These are phyloP conservation scores for Pygocentrus nattereri DNA, from an alignment of 2,797 vertebrate genomes.

Conservation along the genomic window DNA sequence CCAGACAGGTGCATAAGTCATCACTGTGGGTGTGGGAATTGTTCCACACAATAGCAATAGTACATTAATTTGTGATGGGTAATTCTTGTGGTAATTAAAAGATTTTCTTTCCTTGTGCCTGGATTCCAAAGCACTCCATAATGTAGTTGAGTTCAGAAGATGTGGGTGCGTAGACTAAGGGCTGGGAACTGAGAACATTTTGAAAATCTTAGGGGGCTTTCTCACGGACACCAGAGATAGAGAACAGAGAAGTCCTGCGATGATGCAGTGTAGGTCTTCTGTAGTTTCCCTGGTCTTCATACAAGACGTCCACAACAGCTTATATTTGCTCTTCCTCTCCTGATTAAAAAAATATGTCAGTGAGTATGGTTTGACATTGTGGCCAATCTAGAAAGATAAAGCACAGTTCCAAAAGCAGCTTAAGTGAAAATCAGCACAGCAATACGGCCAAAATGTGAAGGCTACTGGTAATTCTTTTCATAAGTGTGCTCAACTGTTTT, in stretches of 20 bases:
- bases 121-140: constrained; percentile 5
- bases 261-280: neutral
- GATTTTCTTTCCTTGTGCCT: neutral
- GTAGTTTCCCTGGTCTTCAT: neutral
- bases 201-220: neutral
- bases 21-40: constrained; percentile 8
- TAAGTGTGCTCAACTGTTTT: neutral
- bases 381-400: neutral
- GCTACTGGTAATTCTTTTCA: too few relatives aligned
- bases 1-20: neutral
- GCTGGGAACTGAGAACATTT: constrained; percentile 1
- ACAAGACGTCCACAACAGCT: neutral
- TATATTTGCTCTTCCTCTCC: neutral
- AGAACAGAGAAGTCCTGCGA: neutral
- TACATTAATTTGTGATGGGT: neutral
- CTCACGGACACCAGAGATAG: neutral
- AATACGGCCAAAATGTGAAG: neutral
- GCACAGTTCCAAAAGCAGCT: neutral
- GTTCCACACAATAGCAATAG: neutral
- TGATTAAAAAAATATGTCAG: constrained; percentile 1
- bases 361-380: neutral
- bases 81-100: neutral
- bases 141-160: constrained; percentile 8
- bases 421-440: too few relatives aligned
- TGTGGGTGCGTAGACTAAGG: neutral